Evolutionary conservation across 2,113 vertebrate genomes (phyloP), one percentile per base, ranked within the genome.

Genomic region (Mesoclemmys tuberculata): DNA sequence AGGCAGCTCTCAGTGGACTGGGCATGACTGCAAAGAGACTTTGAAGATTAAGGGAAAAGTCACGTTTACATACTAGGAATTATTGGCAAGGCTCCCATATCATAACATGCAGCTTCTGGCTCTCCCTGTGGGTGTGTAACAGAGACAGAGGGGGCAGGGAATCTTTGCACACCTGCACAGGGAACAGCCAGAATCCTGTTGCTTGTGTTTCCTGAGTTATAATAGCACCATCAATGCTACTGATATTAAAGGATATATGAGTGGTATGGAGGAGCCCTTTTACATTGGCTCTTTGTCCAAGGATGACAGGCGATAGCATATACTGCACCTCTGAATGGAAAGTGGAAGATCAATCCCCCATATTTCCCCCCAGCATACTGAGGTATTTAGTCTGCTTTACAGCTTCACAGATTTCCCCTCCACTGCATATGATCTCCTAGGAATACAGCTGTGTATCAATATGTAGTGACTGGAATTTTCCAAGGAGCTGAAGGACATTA

Each of bases 321-420:
- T 4, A 6, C 44, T 14, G 56, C 52, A 77, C 49, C 22, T 21
- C 46, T 52, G 3, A 29, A 24, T 9, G 6, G 3, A 35, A 46
- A 10, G 4, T 35, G 44, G 5, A 31, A 12, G 14, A 49, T 74
- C 1, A 0, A 8, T 51, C 12, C 27, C 11, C 41, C 10, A 0
- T 24, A 35, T 31, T 71, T 38, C 19, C 35, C 4, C 9, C 64
- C 35, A 71, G 35, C 19, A 38, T 21, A 38, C 16, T 61, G 12
- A 61, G 58, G 1, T 71, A 2, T 21, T 29, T 2, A 0, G 82
- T 8, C 12, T 80, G 21, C 58, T 1, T 1, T 0, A 52, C 13
- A 6, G 3, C 5, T 12, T 78, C 31, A 29, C n/a, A 10, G 3
- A 52, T 64, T 55, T 7, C 46, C 38, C 9, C 35, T 29, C 18